Conservation (phyloP, 2,113 vertebrate species). For the Notechis scutatus region DNA sequence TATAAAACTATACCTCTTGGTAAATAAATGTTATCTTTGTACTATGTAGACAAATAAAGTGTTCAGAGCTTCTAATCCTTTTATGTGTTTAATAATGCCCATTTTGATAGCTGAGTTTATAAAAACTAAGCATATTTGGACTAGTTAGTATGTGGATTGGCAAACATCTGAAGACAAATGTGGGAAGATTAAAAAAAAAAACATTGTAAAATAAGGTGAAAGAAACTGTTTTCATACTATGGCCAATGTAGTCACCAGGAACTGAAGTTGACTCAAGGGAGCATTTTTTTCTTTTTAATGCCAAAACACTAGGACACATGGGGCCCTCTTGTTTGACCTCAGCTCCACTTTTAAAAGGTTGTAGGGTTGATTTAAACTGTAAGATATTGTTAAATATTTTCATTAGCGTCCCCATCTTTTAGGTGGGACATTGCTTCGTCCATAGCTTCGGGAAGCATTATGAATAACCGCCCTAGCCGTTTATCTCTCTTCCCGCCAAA, state of each 20-base stretch:
- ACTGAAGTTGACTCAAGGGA: not conserved
- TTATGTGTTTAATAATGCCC: not conserved
- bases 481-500: not conserved
- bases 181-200: not conserved
- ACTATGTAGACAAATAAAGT: not conserved
- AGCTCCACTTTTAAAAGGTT: not conserved
- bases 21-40: not conserved
- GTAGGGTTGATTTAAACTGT: not conserved
- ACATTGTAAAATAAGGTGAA: not conserved
- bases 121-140: not conserved
- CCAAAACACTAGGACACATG: not conserved
- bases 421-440: not conserved
- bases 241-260: not conserved
- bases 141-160: not conserved
- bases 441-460: not conserved
- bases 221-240: not conserved
- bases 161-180: not conserved
- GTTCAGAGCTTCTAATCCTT: not conserved
- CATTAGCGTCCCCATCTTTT: not conserved
- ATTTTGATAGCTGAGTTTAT: not conserved
- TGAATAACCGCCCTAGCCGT: not conserved
- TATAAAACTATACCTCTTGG: not conserved
- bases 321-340: not conserved
- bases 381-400: not conserved
- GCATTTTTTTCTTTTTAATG: not conserved